A percentile compares a stretch with the other conserved stretches of the same genome.
phyloP scores from a whole-genome alignment of 2,888 invertebrate genomes.

The Sinodicranocentrus sp. region DNA sequence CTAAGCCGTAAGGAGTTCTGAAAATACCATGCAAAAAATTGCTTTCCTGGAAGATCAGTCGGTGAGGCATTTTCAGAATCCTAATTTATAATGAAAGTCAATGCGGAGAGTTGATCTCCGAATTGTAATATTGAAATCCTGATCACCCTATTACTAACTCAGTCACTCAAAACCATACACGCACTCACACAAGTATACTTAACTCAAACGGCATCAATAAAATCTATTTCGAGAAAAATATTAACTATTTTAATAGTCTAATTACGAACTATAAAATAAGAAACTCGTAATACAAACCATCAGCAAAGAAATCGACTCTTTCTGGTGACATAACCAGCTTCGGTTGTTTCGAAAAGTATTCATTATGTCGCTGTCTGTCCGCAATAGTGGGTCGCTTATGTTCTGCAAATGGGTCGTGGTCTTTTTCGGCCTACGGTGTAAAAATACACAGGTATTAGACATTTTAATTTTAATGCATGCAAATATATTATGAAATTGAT shows the following conservation, averaged over 20 bases:
- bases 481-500: too few relatives aligned
- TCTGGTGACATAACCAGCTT: slow-evolving; percentile 97
- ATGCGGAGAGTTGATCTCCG: not conserved
- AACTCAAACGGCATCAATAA: slow-evolving; percentile 64
- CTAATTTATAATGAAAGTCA: not conserved
- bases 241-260: slow-evolving; percentile 22
- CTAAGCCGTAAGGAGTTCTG: slow-evolving; percentile 54
- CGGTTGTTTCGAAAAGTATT: slow-evolving; percentile 88
- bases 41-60: slow-evolving; percentile 63
- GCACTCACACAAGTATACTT: slow-evolving; percentile 61
- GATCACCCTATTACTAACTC: too few relatives aligned
- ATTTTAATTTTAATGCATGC: too few relatives aligned
- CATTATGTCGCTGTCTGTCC: slow-evolving; percentile 91
- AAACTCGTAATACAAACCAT: slow-evolving; percentile 85
- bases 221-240: not conserved
- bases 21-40: slow-evolving; percentile 61
- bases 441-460: slow-evolving; percentile 1
- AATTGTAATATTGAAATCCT: slow-evolving; percentile 1
- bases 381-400: slow-evolving; percentile 94
- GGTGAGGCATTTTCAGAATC: slow-evolving; percentile 32
- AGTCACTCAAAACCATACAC: slow-evolving; percentile 58
- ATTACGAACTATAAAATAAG: slow-evolving; percentile 41
- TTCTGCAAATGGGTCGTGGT: slow-evolving; percentile 96
- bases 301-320: slow-evolving; percentile 97
- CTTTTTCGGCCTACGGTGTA: slow-evolving; percentile 87